phyloP scores from a whole-genome alignment of 2,888 invertebrate genomes.

The Cheilosia vernalis region DNA sequence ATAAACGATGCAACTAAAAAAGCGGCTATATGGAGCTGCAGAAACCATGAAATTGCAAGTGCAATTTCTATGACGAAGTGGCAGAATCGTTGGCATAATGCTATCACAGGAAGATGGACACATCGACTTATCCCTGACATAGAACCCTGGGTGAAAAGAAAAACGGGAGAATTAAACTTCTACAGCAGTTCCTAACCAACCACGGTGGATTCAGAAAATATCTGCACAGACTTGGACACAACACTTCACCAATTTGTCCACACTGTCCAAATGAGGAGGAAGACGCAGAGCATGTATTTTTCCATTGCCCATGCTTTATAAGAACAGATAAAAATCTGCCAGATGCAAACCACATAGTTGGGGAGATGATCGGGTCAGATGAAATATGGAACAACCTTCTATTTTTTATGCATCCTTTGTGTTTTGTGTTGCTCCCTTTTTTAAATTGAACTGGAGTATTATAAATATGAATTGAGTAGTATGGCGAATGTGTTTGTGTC shows the following conservation, averaged over 20 bases:
- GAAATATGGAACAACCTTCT: neutral
- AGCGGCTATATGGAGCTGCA: too few species aligned
- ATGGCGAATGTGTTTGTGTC: too few species aligned
- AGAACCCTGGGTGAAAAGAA: neutral
- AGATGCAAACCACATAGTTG: neutral
- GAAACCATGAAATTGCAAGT: too few species aligned
- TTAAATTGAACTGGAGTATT: too few species aligned
- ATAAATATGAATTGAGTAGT: too few species aligned
- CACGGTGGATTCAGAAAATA: neutral
- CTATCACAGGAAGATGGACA: neutral
- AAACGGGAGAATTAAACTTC: neutral
- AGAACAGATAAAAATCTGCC: neutral
- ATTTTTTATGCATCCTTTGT: too few species aligned
- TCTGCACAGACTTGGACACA: neutral
- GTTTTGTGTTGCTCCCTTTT: too few species aligned
- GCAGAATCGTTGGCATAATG: neutral
- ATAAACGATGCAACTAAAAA: too few species aligned
- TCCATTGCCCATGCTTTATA: neutral
- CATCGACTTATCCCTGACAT: too few species aligned
- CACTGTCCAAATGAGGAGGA: neutral
- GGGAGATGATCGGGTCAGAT: slow-evolving; percentile 6
- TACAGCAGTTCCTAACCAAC: neutral
- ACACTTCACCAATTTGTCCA: neutral
- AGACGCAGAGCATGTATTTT: too few species aligned
- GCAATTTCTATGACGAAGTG: too few species aligned